Percentiles rank a stretch among this genome's conserved stretches.
Evolutionary conservation across 2,888 invertebrate genomes (phyloP).

Genomic region (Sinopyrophorus schimmeli): DNA sequence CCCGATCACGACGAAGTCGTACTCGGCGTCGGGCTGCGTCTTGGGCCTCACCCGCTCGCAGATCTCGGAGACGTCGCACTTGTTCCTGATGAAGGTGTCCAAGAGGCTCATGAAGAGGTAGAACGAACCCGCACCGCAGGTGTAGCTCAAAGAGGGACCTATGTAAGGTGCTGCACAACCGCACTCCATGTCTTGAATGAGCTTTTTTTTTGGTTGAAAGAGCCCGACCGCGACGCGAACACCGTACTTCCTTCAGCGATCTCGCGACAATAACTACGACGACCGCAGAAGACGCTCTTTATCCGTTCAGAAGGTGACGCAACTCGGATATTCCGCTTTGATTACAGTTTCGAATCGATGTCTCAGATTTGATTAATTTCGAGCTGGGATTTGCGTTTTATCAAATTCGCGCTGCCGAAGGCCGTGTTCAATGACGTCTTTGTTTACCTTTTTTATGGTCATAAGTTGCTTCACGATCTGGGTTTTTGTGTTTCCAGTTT

Average conservation of each 20-base stretch:
- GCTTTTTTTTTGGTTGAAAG: slow-evolving; percentile 7
- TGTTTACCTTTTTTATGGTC: not conserved
- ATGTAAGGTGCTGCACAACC: slow-evolving; percentile 61
- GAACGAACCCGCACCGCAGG: slow-evolving; percentile 64
- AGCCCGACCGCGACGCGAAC: slow-evolving; percentile 18
- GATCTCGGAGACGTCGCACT: slow-evolving; percentile 62
- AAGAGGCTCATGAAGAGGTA: slow-evolving; percentile 68
- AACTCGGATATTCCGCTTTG: slow-evolving; percentile 24
- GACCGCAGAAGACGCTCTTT: slow-evolving; percentile 17
- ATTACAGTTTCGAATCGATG: slow-evolving; percentile 12
- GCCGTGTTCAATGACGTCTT: not conserved
- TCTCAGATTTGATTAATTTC: not conserved
- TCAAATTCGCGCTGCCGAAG: not conserved
- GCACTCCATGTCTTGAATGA: slow-evolving; percentile 53
- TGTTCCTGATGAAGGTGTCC: slow-evolving; percentile 64
- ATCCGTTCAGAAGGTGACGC: slow-evolving; percentile 21
- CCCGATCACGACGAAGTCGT: slow-evolving; percentile 70
- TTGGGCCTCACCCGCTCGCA: slow-evolving; percentile 62
- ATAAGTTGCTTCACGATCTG: too few relatives aligned
- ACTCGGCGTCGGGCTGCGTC: slow-evolving; percentile 57
- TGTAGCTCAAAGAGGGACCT: slow-evolving; percentile 61
- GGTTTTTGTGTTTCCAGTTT: too few relatives aligned
- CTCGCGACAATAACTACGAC: slow-evolving; percentile 14
- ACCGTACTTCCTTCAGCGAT: slow-evolving; percentile 9
- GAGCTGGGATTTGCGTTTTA: not conserved